Evolutionary conservation across 2,888 invertebrate genomes (phyloP).

Genomic region (Andrena flavipes): DNA sequence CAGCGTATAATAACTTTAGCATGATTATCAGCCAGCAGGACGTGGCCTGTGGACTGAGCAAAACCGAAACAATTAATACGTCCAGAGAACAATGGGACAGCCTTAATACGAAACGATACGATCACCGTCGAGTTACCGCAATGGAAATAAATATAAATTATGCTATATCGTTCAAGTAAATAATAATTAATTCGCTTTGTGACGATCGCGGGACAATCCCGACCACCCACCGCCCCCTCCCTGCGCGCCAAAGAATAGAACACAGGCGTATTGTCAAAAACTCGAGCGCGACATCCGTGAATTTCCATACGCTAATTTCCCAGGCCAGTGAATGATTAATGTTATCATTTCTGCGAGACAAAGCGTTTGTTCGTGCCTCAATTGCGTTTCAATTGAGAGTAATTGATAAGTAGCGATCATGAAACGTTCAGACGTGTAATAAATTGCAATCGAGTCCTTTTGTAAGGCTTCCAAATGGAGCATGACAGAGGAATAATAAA

Average conservation of each 20-base stretch:
- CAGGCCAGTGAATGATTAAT: constrained; percentile 35
- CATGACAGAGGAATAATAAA: constrained; percentile 41
- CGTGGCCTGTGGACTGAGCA: too few relatives aligned
- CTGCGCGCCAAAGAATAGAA: background rate
- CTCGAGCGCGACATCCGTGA: background rate
- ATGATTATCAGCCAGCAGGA: background rate
- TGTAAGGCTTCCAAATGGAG: constrained; percentile 14
- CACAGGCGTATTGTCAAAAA: background rate
- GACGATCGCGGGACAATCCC: background rate
- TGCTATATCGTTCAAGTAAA: background rate
- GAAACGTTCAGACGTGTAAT: constrained; percentile 37
- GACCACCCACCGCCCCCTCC: too few relatives aligned
- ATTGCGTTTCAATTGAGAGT: constrained; percentile 52
- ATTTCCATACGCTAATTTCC: constrained; percentile 34
- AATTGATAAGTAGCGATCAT: constrained; percentile 56
- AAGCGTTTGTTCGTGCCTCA: constrained; percentile 29
- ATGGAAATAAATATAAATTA: constrained; percentile 13
- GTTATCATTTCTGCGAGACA: constrained; percentile 32
- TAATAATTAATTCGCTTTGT: background rate
- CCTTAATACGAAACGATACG: background rate
- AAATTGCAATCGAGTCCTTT: constrained; percentile 47
- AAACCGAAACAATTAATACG: background rate
- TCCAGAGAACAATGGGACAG: background rate
- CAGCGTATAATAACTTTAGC: constrained; percentile 7
- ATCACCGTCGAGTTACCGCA: background rate